phyloP scores from a whole-genome alignment of 2,113 vertebrate species.

The Catharus bicknelli region DNA sequence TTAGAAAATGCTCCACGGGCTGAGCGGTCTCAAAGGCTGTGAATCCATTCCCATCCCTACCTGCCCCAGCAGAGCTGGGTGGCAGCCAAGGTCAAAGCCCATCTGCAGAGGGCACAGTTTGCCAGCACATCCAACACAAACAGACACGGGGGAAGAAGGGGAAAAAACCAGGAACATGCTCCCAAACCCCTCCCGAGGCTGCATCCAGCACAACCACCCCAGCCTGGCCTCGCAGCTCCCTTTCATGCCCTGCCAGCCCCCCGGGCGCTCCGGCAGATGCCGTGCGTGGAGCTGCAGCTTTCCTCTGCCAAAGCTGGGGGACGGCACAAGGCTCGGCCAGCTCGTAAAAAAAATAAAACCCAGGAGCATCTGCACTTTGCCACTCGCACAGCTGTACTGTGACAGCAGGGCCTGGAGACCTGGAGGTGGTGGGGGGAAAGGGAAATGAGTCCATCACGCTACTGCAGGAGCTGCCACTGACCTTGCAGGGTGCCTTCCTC shows the following conservation, averaged over 20 bases:
- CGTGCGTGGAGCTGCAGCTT: neutral
- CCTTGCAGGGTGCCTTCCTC: neutral
- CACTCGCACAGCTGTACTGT: neutral
- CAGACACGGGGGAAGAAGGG: neutral
- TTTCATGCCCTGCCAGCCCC: neutral
- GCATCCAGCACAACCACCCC: neutral
- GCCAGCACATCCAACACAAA: neutral
- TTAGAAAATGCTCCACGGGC: neutral
- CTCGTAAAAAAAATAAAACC: neutral
- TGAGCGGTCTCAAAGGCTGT: neutral
- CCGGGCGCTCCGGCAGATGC: neutral
- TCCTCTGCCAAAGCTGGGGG: neutral
- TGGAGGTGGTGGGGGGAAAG: fast-evolving
- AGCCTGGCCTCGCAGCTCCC: neutral
- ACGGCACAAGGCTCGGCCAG: neutral
- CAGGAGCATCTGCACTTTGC: constrained; percentile 13
- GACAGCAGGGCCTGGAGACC: neutral
- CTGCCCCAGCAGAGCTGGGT: neutral
- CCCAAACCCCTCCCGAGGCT: neutral
- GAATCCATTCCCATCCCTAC: neutral
- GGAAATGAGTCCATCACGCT: fast-evolving
- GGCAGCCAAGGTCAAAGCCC: constrained; percentile 1
- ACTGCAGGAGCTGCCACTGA: neutral
- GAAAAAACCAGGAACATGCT: neutral
- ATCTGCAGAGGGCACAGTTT: neutral